Percentiles rank a stretch among this genome's conserved stretches.
These are phyloP conservation scores for Pristionchus fissidentatus DNA, from an alignment of 2,888 invertebrate species.

Conservation along the genomic window DNA sequence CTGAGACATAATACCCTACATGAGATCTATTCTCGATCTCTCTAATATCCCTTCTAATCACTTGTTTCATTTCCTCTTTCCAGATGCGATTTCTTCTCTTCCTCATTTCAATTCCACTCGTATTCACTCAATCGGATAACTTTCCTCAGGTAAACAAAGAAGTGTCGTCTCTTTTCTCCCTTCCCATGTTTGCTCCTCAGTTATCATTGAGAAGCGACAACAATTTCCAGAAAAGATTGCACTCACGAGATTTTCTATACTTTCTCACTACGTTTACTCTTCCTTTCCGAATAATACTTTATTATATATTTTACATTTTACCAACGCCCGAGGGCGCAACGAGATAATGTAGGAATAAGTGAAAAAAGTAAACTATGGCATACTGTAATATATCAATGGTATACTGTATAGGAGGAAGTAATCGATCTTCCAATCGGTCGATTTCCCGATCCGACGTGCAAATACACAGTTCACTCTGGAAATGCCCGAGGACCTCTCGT, in stretches of 20 bases:
- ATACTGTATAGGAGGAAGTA: slow-evolving; percentile 23
- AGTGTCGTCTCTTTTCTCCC: not conserved
- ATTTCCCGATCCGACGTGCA: slow-evolving; percentile 46
- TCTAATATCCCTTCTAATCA: too few species aligned
- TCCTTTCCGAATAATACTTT: too few species aligned
- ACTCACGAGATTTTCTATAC: not conserved
- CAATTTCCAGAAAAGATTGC: not conserved
- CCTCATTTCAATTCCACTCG: slow-evolving; percentile 18
- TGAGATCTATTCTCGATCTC: not conserved
- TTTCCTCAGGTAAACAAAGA: not conserved
- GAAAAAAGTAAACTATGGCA: too few species aligned
- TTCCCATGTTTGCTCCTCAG: not conserved
- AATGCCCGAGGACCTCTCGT: slow-evolving; percentile 35
- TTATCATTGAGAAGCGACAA: not conserved
- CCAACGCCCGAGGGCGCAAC: too few species aligned
- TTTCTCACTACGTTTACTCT: not conserved
- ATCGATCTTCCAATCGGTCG: slow-evolving; percentile 45
- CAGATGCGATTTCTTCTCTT: slow-evolving; percentile 43
- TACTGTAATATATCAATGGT: too few species aligned
- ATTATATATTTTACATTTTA: too few species aligned
- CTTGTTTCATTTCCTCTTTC: slow-evolving; percentile 22
- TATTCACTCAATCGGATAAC: not conserved
- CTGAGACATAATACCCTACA: not conserved
- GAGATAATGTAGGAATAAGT: too few species aligned
- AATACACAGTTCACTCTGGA: slow-evolving; percentile 27